Evolutionary conservation across 2,113 vertebrate genomes (phyloP), one percentile per base, ranked within the genome.

Genomic region (Apteryx mantelli): DNA sequence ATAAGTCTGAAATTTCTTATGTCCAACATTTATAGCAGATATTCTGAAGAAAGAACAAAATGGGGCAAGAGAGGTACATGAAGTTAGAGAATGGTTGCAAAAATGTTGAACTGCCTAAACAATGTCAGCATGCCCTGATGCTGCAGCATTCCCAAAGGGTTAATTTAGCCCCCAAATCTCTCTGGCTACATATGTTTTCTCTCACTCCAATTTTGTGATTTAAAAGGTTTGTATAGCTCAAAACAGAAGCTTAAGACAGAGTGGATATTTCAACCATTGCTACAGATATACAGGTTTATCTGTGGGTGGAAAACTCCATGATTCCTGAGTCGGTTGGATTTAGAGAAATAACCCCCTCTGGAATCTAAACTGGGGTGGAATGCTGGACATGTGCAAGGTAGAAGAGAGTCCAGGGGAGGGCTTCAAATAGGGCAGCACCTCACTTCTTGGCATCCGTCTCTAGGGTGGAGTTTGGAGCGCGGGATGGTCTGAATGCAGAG

Each of bases 301-400:
- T 55, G 4, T 25, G 38, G 38, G 32, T 63, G 26, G 18, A 88
- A 68, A 26, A 75, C 2, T 69, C 48, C 24, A 28, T 46, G 71
- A 48, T 20, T 70, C 28, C 34, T 1, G 1, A 84, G 18, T 55
- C 52, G 63, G 48, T 10, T 19, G 79, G 42, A 61, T 55, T 40
- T 84, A 13, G 42, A 89, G 20, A 78, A 81, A 68, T 8, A 61
- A 7, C 7, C 1, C 7, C 2, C 7, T 34, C 18, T 40, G 82
- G 28, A 76, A 63, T 32, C 14, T 66, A 76, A 76, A 34, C 17
- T 2, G 0, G 6, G 69, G 36, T 50, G 7, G 44, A 79, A 82
- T 20, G 48, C 12, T 44, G n/a, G 17, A 30, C 0, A 0, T 19
- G 20, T 22, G 44, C 2, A 63, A 36, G 34, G 64, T 21, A 64